Conservation (phyloP, 2,113 vertebrate species). For the Gambusia holbrooki region DNA sequence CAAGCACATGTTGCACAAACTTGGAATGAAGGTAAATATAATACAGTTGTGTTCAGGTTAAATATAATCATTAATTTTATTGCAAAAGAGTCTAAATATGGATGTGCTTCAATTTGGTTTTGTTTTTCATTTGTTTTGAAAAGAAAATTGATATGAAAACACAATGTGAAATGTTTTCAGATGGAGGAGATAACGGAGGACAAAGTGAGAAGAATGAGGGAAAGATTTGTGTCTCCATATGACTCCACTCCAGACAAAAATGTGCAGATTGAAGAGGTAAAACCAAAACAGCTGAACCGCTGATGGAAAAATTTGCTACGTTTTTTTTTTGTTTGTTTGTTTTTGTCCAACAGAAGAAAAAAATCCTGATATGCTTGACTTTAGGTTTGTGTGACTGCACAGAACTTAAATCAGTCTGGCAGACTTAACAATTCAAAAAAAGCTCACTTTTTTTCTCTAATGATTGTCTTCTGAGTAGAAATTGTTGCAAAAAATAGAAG, state of each 20-base stretch:
- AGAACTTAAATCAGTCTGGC: no score
- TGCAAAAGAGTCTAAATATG: background rate
- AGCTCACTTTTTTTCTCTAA: no score
- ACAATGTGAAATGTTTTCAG: background rate
- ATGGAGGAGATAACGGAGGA: slow-evolving; percentile 78
- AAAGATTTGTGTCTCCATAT: slow-evolving; percentile 67
- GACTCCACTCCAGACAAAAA: slow-evolving; percentile 69
- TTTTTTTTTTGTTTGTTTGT: background rate
- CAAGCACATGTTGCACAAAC: slow-evolving; percentile 78
- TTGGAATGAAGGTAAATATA: slow-evolving; percentile 82
- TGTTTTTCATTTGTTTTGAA: background rate
- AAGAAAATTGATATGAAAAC: background rate
- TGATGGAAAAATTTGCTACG: background rate
- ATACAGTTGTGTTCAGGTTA: background rate
- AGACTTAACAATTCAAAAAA: no score
- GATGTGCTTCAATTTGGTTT: background rate
- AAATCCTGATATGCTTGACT: background rate
- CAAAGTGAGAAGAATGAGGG: slow-evolving; percentile 76
- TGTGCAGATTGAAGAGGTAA: slow-evolving; percentile 87
- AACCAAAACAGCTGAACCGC: background rate
- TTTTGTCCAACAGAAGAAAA: background rate
- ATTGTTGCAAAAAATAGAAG: no score
- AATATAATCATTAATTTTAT: background rate
- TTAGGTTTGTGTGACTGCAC: no score
- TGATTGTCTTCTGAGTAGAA: no score